Percentiles rank a stretch among this genome's conserved stretches.
Conservation (phyloP, 1,140 invertebrate genomes). For the Centruroides vittatus region DNA sequence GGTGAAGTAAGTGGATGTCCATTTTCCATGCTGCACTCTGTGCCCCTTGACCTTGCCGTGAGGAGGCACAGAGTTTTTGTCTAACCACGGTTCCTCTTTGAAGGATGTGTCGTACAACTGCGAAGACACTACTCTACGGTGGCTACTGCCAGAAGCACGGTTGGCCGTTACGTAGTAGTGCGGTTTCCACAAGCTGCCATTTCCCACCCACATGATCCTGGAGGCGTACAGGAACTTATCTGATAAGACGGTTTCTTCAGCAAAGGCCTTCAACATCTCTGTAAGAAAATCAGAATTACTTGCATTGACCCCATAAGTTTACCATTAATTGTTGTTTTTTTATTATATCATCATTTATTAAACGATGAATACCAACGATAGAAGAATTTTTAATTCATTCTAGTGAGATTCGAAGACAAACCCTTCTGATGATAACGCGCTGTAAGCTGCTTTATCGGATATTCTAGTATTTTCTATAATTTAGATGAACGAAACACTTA, state of each 20-base stretch:
- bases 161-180: slow-evolving; percentile 3
- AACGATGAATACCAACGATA: background rate
- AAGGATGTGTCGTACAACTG: background rate
- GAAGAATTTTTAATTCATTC: too few relatives aligned
- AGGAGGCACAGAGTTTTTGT: slow-evolving; percentile 26
- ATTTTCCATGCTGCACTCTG: slow-evolving; percentile 54
- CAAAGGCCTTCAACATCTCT: slow-evolving; percentile 11
- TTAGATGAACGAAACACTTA: too few relatives aligned
- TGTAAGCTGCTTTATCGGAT: too few relatives aligned
- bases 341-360: background rate
- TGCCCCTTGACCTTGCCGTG: slow-evolving; percentile 16
- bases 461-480: too few relatives aligned
- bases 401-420: background rate
- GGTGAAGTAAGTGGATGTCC: slow-evolving; percentile 64
- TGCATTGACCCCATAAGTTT: background rate
- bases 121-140: background rate
- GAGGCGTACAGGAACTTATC: slow-evolving; percentile 6
- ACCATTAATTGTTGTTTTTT: background rate
- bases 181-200: slow-evolving; percentile 7
- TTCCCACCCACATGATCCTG: slow-evolving; percentile 6
- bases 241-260: slow-evolving; percentile 9
- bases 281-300: background rate
- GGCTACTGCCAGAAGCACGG: background rate
- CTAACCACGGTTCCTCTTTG: background rate
- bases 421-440: too few relatives aligned